Conservation (phyloP, 2,888 invertebrate genomes). For the Sinopyrophorus schimmeli region DNA sequence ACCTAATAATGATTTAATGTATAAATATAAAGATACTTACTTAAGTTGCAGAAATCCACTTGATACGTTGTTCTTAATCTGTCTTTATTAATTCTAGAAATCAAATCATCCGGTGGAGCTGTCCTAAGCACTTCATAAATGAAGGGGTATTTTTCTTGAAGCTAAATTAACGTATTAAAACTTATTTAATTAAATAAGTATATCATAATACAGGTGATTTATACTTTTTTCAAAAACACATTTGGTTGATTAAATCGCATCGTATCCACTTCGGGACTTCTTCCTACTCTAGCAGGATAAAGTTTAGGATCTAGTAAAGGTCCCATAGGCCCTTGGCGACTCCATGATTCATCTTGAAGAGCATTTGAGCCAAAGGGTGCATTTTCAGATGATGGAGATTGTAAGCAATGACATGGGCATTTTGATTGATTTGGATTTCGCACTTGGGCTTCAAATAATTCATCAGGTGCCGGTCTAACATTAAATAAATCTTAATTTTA, state of each 20-base stretch:
- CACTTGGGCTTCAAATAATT: constrained; percentile 56
- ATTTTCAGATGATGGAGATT: constrained; percentile 23
- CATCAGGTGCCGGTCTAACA: constrained; percentile 57
- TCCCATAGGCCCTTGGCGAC: constrained; percentile 61
- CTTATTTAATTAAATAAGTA: no score
- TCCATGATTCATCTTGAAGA: constrained; percentile 51
- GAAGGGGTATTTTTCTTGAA: constrained; percentile 67
- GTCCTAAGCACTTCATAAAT: constrained; percentile 65
- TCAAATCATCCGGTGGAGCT: constrained; percentile 62
- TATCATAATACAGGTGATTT: neutral
- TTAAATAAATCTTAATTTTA: constrained; percentile 33
- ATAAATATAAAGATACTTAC: no score
- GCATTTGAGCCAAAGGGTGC: constrained; percentile 44
- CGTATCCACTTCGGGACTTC: constrained; percentile 60
- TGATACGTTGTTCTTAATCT: constrained; percentile 66
- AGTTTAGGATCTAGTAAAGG: constrained; percentile 65
- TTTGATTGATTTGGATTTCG: constrained; percentile 47
- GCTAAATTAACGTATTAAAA: no score
- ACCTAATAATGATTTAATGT: no score
- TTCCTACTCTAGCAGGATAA: constrained; percentile 61
- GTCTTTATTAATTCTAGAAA: constrained; percentile 64
- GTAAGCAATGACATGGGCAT: constrained; percentile 46
- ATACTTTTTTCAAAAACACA: constrained; percentile 61
- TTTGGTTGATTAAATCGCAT: constrained; percentile 64
- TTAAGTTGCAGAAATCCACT: constrained; percentile 60